Percentiles rank a stretch among this genome's conserved stretches.
phyloP scores from a whole-genome alignment of 2,797 vertebrate species.

The Jordanella pulchra region DNA sequence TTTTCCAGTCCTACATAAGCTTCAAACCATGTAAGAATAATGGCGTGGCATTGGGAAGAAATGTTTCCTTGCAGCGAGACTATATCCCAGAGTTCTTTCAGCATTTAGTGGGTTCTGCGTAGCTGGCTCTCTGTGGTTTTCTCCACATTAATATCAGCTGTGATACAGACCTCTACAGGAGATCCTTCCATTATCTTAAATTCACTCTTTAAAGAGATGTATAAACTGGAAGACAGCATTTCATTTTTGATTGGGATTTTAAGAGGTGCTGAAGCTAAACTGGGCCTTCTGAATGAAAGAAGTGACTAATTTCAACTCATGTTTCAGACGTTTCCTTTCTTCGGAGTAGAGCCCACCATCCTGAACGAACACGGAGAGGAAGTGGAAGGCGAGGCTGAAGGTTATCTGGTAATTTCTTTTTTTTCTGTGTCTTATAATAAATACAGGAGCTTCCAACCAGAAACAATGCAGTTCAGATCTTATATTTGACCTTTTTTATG shows the following conservation, averaged over 20 bases:
- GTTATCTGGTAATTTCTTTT: slow-evolving; percentile 78
- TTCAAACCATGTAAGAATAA: too few relatives aligned
- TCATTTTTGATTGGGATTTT: not conserved
- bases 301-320: not conserved
- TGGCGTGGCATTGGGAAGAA: too few relatives aligned
- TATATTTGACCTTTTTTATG: not conserved
- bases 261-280: too few relatives aligned
- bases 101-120: too few relatives aligned
- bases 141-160: not conserved
- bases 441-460: not conserved
- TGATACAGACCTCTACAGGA: not conserved
- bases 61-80: too few relatives aligned
- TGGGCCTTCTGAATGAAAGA: not conserved
- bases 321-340: slow-evolving; percentile 84
- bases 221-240: not conserved
- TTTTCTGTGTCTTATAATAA: too few relatives aligned
- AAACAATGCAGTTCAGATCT: not conserved
- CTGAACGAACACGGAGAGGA: slow-evolving; percentile 84
- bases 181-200: not conserved
- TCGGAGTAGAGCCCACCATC: slow-evolving; percentile 82
- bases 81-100: too few relatives aligned
- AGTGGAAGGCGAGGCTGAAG: slow-evolving; percentile 83
- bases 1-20: too few relatives aligned
- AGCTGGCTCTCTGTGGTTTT: too few relatives aligned
- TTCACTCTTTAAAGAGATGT: not conserved